phyloP scores from a whole-genome alignment of 2,797 vertebrate genomes.

The Agapornis canus region DNA sequence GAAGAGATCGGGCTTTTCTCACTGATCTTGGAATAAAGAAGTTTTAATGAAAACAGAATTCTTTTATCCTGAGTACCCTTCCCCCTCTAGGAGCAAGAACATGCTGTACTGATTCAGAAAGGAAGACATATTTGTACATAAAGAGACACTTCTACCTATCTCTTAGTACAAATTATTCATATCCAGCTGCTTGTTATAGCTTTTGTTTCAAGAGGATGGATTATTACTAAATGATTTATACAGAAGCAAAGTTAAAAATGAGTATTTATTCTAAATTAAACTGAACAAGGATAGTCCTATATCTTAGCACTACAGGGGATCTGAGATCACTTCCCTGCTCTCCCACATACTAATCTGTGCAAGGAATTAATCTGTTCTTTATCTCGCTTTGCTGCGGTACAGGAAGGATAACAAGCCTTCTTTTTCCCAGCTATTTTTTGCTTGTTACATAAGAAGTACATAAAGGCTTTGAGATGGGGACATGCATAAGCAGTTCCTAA shows the following conservation, averaged over 20 bases:
- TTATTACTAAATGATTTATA: neutral
- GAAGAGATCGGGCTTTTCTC: constrained; percentile 13
- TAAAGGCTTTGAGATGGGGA: neutral
- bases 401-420: neutral
- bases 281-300: neutral
- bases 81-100: neutral
- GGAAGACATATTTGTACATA: neutral
- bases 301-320: neutral
- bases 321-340: neutral
- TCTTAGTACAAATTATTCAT: constrained; percentile 5
- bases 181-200: neutral
- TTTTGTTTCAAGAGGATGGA: neutral
- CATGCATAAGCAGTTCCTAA: accelerated
- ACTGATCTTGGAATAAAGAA: neutral
- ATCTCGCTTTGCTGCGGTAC: accelerated
- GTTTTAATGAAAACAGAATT: neutral
- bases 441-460: neutral
- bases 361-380: neutral
- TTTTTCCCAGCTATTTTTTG: neutral
- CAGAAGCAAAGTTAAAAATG: neutral
- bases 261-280: neutral
- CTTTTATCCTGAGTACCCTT: neutral
- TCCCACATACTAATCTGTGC: neutral
- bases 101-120: neutral
- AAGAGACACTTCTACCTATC: neutral